These are phyloP conservation scores for Stramonita haemastoma DNA, from an alignment of 2,888 invertebrate genomes.

Conservation along the genomic window DNA sequence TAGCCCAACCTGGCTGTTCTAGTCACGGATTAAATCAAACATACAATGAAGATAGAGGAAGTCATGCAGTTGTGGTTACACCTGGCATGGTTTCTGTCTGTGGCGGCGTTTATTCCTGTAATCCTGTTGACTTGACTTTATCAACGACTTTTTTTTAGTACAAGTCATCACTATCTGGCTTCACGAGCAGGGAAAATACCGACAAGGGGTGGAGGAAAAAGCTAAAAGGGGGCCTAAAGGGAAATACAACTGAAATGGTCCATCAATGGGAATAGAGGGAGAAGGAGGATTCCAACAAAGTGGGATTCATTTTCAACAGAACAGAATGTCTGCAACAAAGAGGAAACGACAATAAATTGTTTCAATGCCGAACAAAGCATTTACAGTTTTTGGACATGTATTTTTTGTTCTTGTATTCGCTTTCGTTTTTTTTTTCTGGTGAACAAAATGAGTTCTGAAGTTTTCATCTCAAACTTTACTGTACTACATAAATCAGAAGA, in stretches of 20 bases:
- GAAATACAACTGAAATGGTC: background rate
- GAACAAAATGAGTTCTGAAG: background rate
- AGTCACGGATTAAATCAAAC: too few species aligned
- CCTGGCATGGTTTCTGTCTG: slow-evolving; percentile 9
- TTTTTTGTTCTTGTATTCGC: background rate
- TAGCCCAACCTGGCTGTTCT: too few species aligned
- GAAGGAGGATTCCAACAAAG: background rate
- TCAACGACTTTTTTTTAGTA: background rate
- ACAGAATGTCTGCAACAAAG: background rate
- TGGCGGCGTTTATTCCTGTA: background rate
- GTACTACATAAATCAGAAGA: background rate
- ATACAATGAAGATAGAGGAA: background rate
- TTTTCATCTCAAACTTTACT: background rate
- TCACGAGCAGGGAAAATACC: background rate
- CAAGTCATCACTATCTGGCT: background rate
- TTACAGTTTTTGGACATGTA: background rate
- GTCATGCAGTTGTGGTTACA: background rate
- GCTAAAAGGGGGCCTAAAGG: background rate
- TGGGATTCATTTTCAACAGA: background rate
- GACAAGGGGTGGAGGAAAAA: background rate
- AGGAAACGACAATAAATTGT: background rate
- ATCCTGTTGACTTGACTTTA: background rate
- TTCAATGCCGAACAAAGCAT: background rate
- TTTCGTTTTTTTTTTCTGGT: background rate
- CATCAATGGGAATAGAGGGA: background rate